A percentile compares a stretch with the other conserved stretches of the same genome.
Evolutionary conservation across 1,140 invertebrate genomes (phyloP).

Genomic region (Lithobius niger): DNA sequence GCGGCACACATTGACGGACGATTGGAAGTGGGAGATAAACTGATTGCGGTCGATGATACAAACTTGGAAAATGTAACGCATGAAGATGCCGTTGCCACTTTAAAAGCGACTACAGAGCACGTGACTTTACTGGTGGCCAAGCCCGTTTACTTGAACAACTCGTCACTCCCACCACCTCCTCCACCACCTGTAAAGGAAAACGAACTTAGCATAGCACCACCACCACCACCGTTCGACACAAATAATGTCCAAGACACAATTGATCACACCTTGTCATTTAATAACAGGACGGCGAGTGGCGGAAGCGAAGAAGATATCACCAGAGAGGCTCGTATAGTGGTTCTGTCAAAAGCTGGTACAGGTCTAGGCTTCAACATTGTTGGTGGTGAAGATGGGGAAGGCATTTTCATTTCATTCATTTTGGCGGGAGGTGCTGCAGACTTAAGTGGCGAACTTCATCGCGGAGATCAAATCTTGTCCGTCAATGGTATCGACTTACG

Average conservation of each 20-base stretch:
- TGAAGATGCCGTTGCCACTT: constrained; percentile 86
- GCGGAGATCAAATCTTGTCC: constrained; percentile 71
- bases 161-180: constrained; percentile 17
- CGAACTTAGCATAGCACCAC: too few species aligned
- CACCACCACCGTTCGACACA: too few species aligned
- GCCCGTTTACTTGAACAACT: constrained; percentile 28
- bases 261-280: too few species aligned
- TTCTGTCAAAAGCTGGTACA: constrained; percentile 55
- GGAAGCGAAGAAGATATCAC: too few species aligned
- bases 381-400: constrained; percentile 95
- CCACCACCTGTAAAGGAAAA: too few species aligned
- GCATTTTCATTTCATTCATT: constrained; percentile 97
- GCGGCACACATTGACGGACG: constrained; percentile 86
- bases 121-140: constrained; percentile 77
- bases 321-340: constrained; percentile 72
- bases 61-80: constrained; percentile 93
- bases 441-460: constrained; percentile 66
- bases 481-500: constrained; percentile 74
- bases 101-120: constrained; percentile 84
- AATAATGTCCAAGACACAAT: too few species aligned
- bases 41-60: constrained; percentile 81
- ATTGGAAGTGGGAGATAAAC: constrained; percentile 82
- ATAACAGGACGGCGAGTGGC: too few species aligned
- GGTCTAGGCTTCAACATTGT: constrained; percentile 95
- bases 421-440: constrained; percentile 91